These are phyloP conservation scores for Aphyosemion australe DNA, from an alignment of 2,113 vertebrate species.

Conservation along the genomic window DNA sequence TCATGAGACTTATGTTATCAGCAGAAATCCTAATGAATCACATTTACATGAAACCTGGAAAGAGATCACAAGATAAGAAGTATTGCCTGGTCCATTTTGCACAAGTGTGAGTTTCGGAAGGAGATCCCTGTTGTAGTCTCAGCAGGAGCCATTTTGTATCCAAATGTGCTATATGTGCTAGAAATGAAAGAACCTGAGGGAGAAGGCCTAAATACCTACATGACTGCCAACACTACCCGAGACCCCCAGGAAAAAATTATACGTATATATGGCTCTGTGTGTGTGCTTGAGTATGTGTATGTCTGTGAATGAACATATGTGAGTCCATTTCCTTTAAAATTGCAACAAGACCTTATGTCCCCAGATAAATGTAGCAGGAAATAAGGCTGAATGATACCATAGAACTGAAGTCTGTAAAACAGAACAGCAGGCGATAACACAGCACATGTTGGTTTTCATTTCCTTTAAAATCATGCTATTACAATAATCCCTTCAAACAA, in stretches of 20 bases:
- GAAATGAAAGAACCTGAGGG: slow-evolving; percentile 34
- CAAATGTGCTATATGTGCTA: slow-evolving; percentile 29
- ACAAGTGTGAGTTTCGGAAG: slow-evolving; percentile 13
- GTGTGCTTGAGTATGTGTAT: background rate
- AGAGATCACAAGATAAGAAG: slow-evolving; percentile 2
- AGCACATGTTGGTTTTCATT: slow-evolving; percentile 33
- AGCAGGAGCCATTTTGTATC: slow-evolving; percentile 32
- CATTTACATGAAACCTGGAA: slow-evolving; percentile 14
- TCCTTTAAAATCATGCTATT: slow-evolving; percentile 4
- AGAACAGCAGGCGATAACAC: slow-evolving; percentile 25
- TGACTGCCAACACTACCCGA: slow-evolving; percentile 2
- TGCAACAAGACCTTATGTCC: slow-evolving; percentile 18
- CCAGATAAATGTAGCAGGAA: slow-evolving; percentile 23
- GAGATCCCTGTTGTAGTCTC: slow-evolving; percentile 36
- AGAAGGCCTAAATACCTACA: slow-evolving; percentile 33
- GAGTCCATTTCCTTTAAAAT: slow-evolving; percentile 14
- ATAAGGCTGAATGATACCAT: slow-evolving; percentile 24
- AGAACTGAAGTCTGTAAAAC: slow-evolving; percentile 32
- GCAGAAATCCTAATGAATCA: slow-evolving; percentile 23
- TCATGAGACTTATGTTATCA: slow-evolving; percentile 8
- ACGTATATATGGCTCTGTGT: background rate
- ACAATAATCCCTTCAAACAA: slow-evolving; percentile 21
- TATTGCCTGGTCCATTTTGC: slow-evolving; percentile 3
- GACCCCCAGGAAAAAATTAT: slow-evolving; percentile 9
- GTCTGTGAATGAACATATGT: slow-evolving; percentile 5